Conservation (phyloP, 2,113 vertebrate species). For the Nothobranchius furzeri region DNA sequence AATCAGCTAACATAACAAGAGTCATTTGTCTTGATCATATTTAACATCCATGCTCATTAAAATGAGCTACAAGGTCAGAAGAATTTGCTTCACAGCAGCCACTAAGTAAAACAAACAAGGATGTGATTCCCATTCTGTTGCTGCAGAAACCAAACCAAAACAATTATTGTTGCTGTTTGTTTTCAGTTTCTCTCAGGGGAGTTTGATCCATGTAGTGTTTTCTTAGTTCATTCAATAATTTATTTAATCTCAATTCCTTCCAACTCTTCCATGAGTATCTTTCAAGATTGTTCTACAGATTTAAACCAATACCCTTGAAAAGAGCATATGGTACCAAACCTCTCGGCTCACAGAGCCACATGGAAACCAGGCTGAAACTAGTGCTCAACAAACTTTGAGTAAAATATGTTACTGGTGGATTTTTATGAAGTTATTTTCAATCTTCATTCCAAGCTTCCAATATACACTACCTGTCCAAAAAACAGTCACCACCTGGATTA, state of each 20-base stretch:
- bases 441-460: too few relatives aligned
- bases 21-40: conserved; percentile 26
- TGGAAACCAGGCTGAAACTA: too few relatives aligned
- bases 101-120: conserved; percentile 8
- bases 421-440: too few relatives aligned
- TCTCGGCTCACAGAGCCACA: too few relatives aligned
- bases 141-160: conserved; percentile 7
- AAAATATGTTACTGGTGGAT: too few relatives aligned
- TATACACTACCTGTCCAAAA: too few relatives aligned
- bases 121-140: not conserved
- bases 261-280: not conserved
- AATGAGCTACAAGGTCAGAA: conserved; percentile 8
- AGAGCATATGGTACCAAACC: too few relatives aligned
- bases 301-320: too few relatives aligned
- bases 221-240: not conserved
- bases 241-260: not conserved
- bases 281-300: not conserved
- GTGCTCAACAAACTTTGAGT: too few relatives aligned
- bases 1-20: conserved; percentile 25
- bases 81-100: not conserved
- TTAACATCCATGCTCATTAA: conserved; percentile 5
- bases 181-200: not conserved
- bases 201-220: not conserved
- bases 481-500: too few relatives aligned
- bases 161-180: conserved; percentile 4